Evolutionary conservation across 2,888 invertebrate species (phyloP).

Genomic region (Auanema sp.): DNA sequence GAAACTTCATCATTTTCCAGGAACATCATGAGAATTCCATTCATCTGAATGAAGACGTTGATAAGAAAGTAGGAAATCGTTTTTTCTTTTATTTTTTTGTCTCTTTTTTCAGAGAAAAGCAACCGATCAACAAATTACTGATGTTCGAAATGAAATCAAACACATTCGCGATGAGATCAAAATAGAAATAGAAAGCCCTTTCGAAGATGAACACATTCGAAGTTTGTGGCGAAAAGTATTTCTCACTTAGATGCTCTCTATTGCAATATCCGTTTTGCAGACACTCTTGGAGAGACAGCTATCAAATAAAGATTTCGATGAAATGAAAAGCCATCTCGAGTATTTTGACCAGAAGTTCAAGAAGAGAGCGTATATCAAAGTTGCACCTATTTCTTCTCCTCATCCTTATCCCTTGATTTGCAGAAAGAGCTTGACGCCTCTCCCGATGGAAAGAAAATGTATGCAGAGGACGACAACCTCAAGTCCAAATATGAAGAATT

Average conservation of each 20-base stretch:
- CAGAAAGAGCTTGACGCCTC: constrained; percentile 14
- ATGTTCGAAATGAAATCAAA: too few relatives aligned
- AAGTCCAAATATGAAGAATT: constrained; percentile 45
- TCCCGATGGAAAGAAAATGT: constrained; percentile 16
- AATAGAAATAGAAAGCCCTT: too few relatives aligned
- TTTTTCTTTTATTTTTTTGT: too few relatives aligned
- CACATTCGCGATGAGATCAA: too few relatives aligned
- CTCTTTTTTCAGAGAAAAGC: too few relatives aligned
- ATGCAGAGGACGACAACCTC: constrained; percentile 36
- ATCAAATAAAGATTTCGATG: neutral
- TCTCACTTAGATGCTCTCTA: too few relatives aligned
- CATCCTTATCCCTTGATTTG: constrained; percentile 8
- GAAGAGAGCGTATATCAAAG: neutral
- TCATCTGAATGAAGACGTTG: neutral
- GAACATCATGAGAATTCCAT: constrained; percentile 1
- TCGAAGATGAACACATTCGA: too few relatives aligned
- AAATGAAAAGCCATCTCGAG: neutral
- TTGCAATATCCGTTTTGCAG: too few relatives aligned
- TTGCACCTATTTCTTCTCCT: neutral
- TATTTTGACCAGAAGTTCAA: neutral
- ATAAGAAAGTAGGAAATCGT: too few relatives aligned
- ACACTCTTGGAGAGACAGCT: too few relatives aligned
- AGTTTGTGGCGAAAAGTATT: too few relatives aligned
- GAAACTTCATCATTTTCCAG: neutral
- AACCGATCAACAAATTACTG: too few relatives aligned